Evolutionary conservation across 2,888 invertebrate species (phyloP).

Genomic region (Zygothrica quintamaculata): DNA sequence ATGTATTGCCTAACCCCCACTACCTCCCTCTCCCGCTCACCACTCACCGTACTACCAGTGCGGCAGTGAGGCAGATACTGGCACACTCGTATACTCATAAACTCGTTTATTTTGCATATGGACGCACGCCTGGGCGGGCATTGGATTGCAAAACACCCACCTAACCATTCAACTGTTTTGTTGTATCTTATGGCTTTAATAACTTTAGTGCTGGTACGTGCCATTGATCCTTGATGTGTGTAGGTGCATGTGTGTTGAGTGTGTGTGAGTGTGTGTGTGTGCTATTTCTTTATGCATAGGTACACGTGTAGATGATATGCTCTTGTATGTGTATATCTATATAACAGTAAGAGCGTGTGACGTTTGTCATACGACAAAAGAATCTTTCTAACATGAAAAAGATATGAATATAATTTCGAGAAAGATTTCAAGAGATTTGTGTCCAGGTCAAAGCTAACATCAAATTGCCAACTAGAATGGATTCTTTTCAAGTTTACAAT

Average conservation of each 20-base stretch:
- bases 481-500: too few species aligned
- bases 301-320: neutral
- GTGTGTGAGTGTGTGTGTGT: slow-evolving; percentile 12
- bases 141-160: slow-evolving; percentile 42
- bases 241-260: slow-evolving; percentile 1
- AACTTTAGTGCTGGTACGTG: slow-evolving; percentile 77
- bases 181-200: slow-evolving; percentile 74
- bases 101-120: slow-evolving; percentile 66
- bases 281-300: slow-evolving; percentile 21
- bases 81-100: slow-evolving; percentile 35
- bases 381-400: neutral
- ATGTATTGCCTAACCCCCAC: slow-evolving; percentile 44
- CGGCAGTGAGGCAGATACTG: slow-evolving; percentile 31
- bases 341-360: slow-evolving; percentile 2
- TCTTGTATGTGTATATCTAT: neutral
- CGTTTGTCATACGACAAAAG: slow-evolving; percentile 9
- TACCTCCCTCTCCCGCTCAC: neutral
- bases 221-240: slow-evolving; percentile 73
- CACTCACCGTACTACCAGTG: neutral
- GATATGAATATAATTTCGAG: neutral
- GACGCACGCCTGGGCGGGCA: slow-evolving; percentile 57
- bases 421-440: neutral
- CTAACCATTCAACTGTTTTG: slow-evolving; percentile 25
- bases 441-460: neutral
- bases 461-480: slow-evolving; percentile 19